Evolutionary conservation across 2,797 vertebrate genomes (phyloP), one percentile per base, ranked within the genome.

Genomic region (Sylvia borin): DNA sequence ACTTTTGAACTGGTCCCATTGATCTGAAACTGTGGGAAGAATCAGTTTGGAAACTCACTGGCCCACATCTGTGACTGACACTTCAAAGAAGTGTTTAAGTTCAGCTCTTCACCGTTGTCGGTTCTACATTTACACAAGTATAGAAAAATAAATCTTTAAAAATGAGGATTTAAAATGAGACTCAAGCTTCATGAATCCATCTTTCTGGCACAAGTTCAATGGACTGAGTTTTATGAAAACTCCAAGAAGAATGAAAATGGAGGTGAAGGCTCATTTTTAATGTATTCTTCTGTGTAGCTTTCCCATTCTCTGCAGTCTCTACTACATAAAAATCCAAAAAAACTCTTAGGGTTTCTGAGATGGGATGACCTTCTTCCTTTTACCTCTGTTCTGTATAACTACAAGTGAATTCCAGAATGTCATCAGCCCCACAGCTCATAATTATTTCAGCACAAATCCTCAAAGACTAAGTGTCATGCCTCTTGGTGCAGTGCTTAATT

Each of bases 131-230:
- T 88, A 75, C 26, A 65, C n/a, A 90, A 75, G 62, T 45, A 70
- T 4, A 86, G 65, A 65, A 57, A 78, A 91, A 86, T 51, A 90
- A 78, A 75, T 72, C 57, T 84, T 88, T 86, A 62, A 92, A 94
- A 94, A 81, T 68, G 17, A 85, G 48, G 43, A 86, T 77, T 86
- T 62, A 70, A 86, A 70, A 62, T 86, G 80, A 78, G 70, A 34
- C 51, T 90, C 58, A 79, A 48, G 34, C 81, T 94, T 78, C 64
- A 42, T 10, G 15, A 78, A 92, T 90, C 54, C 68, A 73, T n/a
- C 74, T 57, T 93, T 79, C 58, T 87, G 47, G 64, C 32, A 79
- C 70, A 90, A 68, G 60, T 64, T 88, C 71, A 73, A 27, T 42
- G 61, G 20, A 9, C 19, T 92, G 87, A 89, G 13, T 79, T 94